Evolutionary conservation across 2,888 invertebrate genomes (phyloP).

Genomic region (Netelia melanura): DNA sequence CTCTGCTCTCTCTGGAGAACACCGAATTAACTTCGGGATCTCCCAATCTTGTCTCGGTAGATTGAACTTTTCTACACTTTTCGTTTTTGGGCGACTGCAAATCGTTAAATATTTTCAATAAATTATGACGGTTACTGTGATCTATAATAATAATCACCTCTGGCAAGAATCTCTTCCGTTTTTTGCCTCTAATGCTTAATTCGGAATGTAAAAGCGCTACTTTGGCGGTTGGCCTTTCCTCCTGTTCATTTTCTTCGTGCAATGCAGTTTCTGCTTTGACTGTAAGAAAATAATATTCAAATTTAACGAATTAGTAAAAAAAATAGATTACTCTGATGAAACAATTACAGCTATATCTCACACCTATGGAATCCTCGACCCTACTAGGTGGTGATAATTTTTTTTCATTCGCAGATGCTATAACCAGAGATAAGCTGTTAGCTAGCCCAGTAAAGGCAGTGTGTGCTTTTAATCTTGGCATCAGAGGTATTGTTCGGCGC

Average conservation of each 20-base stretch:
- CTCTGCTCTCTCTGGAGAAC: slow-evolving; percentile 27
- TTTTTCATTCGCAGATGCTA: slow-evolving; percentile 88
- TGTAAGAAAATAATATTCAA: slow-evolving; percentile 40
- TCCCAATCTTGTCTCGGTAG: not conserved
- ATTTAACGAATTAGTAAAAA: slow-evolving; percentile 1
- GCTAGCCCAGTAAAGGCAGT: slow-evolving; percentile 94
- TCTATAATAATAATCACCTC: slow-evolving; percentile 54
- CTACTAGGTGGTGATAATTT: slow-evolving; percentile 84
- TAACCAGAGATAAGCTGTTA: slow-evolving; percentile 90
- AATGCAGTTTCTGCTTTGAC: slow-evolving; percentile 71
- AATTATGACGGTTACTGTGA: not conserved
- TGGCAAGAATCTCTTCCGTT: slow-evolving; percentile 68
- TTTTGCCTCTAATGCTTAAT: slow-evolving; percentile 67
- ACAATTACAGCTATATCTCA: not conserved
- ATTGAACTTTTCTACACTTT: slow-evolving; percentile 50
- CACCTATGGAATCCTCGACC: slow-evolving; percentile 63
- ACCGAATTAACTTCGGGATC: slow-evolving; percentile 34
- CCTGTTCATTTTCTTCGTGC: slow-evolving; percentile 67
- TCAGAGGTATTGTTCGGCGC: slow-evolving; percentile 91
- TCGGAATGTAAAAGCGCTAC: slow-evolving; percentile 57
- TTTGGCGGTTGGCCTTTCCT: slow-evolving; percentile 67
- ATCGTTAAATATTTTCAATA: slow-evolving; percentile 7
- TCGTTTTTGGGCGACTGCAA: slow-evolving; percentile 52
- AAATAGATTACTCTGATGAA: not conserved
- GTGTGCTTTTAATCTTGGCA: slow-evolving; percentile 94